Base-by-base conservation (phyloP, 64 coral and sea anemone genomes). In the Montipora sp. region DNA sequence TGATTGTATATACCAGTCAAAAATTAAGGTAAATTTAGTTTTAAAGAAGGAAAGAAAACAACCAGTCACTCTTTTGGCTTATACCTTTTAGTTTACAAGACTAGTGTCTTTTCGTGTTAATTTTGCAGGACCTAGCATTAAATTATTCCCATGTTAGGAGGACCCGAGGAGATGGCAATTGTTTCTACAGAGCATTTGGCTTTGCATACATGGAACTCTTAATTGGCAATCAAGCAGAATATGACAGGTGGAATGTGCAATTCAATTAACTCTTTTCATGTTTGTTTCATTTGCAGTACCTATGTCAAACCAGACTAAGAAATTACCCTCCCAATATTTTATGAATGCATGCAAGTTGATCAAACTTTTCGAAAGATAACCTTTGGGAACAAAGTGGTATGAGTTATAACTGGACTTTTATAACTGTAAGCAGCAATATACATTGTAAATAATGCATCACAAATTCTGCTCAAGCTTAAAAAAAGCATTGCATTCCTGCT, bases 141-240 rank as follows among this genome's bases (percentile, higher is more conserved):
- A 95, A 77, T 27, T 99, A 99, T 89, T 99, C 98, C 44, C 92
- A 99, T 81, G 75, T 99, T 49, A 77, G 98, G 46, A 99, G 86
- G 58, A 99, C 98, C 0, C 89, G 98, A 94, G 98, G 94, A 68
- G 98, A 99, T 92, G 98, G 98, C 13, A 99, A 99, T 60, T 99
- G 98, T 58, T 99, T 99, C 83, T 96, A 96, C 65, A 68, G 98
- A 75, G 98, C 98, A 5, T 99, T 99, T 99, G 98, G 94, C 73
- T 99, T 89, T 92, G 85, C 91, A 36, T 99, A 94, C 73, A 90
- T 99, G 69, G 94, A 99, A 60, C 75, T 72, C 51, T 57, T 99
- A 48, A 65, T 96, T 60, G 75, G 71, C 24, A 90, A 99, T 72
- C 93, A 94, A 80, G 19, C 72, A 66, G 98, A 99, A 84, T 99